A percentile compares a stretch with the other conserved stretches of the same genome.
These are phyloP conservation scores for Scaeva pyrastri DNA, from an alignment of 2,888 invertebrate genomes.

Conservation along the genomic window DNA sequence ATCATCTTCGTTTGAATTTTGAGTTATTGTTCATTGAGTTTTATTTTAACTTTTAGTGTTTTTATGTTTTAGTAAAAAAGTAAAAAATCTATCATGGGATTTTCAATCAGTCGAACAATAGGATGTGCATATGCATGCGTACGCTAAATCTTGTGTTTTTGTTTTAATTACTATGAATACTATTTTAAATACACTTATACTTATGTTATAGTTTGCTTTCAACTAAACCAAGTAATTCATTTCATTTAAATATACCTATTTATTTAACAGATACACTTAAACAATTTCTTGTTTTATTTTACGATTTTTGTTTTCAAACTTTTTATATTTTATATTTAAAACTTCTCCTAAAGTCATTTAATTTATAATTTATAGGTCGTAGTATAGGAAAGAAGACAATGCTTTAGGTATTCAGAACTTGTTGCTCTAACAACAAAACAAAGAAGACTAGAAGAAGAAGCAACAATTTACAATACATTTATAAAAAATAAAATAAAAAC, in stretches of 20 bases:
- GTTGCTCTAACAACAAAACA: conserved; percentile 73
- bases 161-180: conserved; percentile 34
- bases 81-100: conserved; percentile 74
- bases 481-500: conserved; percentile 34
- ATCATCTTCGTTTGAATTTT: conserved; percentile 55
- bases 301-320: conserved; percentile 25
- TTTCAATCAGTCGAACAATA: conserved; percentile 84
- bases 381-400: conserved; percentile 72
- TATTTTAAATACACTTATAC: conserved; percentile 50
- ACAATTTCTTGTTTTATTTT: conserved; percentile 34
- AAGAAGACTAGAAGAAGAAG: conserved; percentile 75
- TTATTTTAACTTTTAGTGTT: conserved; percentile 17
- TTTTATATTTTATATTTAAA: conserved; percentile 16
- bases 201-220: conserved; percentile 51
- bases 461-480: conserved; percentile 69
- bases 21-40: conserved; percentile 16
- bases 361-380: conserved; percentile 71
- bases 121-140: conserved; percentile 71
- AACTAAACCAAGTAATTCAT: conserved; percentile 37
- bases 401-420: conserved; percentile 72
- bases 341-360: conserved; percentile 64
- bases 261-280: conserved; percentile 54
- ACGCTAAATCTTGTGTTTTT: conserved; percentile 41
- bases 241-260: conserved; percentile 63
- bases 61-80: conserved; percentile 69